Base-by-base conservation (phyloP, 2,797 vertebrate genomes). In the Onychomys arenicola region DNA sequence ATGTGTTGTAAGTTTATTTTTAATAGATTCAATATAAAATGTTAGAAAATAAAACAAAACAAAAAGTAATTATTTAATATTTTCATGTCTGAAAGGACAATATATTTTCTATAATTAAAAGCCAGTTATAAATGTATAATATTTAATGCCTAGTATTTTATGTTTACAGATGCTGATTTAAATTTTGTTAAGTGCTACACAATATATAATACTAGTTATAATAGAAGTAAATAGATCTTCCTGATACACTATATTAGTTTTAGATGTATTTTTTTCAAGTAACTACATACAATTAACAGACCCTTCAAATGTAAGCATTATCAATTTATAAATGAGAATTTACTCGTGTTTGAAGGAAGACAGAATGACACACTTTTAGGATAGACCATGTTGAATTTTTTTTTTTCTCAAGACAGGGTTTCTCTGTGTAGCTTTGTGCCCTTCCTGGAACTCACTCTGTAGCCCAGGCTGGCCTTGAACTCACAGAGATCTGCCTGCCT, bases 281-380 rank as follows among this genome's bases (percentile, higher is more conserved):
- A 57, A n/a, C 19, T 21, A 13, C 19, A 57, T 6, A 57, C 32
- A 81, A 80, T 94, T 34, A 85, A 57, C 25, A 2, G 27, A 0
- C 5, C 5, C 13, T 76, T 96, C 34, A 93, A 84, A 43, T 75
- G 89, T 85, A 97, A 97, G 69, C 84, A 1, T 59, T 91, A 10
- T 75, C 89, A 97, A 90, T 14, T 1, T 16, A 92, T 11, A 85
- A 32, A 80, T 67, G 69, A 82, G 27, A 82, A 57, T 93, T 96
- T 97, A 80, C 94, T 59, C 1, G 29, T 89, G 96, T 81, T 90
- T 16, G 32, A 88, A 85, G 17, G 57, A 91, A 32, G 17, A 92
- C 52, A 9, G 93, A 49, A 6, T 21, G 59, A 84, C 94, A 46
- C 43, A 82, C 81, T 90, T 96, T 46, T n/a, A 92, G 73, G 90